A percentile compares a stretch with the other conserved stretches of the same genome.
Conservation (phyloP, 1,140 invertebrate genomes). For the Elymnias hypermnestra region DNA sequence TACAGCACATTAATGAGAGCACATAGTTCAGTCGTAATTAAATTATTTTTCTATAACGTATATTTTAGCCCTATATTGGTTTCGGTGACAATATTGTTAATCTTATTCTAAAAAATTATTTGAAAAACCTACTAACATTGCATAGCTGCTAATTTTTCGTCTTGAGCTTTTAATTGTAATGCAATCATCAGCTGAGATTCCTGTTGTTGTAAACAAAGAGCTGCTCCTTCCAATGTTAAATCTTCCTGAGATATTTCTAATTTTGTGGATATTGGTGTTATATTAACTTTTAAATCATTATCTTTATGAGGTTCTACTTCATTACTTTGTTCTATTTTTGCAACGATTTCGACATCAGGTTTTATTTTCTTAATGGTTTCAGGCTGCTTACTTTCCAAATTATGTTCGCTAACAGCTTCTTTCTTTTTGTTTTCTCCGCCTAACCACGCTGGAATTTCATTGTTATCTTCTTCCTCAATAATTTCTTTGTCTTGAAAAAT, state of each 20-base stretch:
- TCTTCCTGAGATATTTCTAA: conserved; percentile 41
- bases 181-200: conserved; percentile 72
- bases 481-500: conserved; percentile 51
- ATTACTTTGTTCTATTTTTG: conserved; percentile 5
- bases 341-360: conserved; percentile 7
- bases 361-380: conserved; percentile 18
- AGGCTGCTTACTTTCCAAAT: conserved; percentile 18
- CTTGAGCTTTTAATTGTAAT: conserved; percentile 69
- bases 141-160: conserved; percentile 68
- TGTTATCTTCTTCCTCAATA: conserved; percentile 34
- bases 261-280: conserved; percentile 2
- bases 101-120: no score
- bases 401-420: conserved; percentile 30
- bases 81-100: no score
- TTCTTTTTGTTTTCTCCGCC: conserved; percentile 45
- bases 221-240: conserved; percentile 57
- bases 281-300: conserved; percentile 11
- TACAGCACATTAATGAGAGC: no score
- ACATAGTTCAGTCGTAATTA: no score
- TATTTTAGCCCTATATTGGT: no score
- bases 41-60: no score
- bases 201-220: conserved; percentile 67
- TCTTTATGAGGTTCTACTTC: conserved; percentile 13
- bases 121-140: conserved; percentile 66
- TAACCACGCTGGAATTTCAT: conserved; percentile 59